A percentile compares a stretch with the other conserved stretches of the same genome.
Evolutionary conservation across 2,888 invertebrate genomes (phyloP).

Genomic region (Chrysolina haemoptera): DNA sequence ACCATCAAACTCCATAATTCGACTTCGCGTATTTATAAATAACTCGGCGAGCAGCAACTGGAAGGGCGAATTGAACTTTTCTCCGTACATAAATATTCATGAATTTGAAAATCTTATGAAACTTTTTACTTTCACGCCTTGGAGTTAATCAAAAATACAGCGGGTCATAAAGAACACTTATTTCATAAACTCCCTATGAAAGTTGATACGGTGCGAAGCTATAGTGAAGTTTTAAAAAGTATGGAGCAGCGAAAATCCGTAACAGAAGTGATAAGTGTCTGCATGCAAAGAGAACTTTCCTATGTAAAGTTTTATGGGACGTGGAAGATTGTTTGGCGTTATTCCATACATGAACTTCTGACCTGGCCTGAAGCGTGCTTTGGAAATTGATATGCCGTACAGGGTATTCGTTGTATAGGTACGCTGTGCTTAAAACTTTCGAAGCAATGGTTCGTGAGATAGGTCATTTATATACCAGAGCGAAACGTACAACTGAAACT

Average conservation of each 20-base stretch:
- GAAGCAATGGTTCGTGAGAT: not conserved
- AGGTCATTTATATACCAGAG: not conserved
- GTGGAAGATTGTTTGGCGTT: conserved; percentile 33
- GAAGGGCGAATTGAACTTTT: conserved; percentile 19
- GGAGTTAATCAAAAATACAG: conserved; percentile 40
- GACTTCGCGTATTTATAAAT: conserved; percentile 24
- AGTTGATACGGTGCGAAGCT: conserved; percentile 32
- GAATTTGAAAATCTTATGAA: conserved; percentile 35
- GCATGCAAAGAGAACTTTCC: conserved; percentile 31
- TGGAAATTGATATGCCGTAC: conserved; percentile 22
- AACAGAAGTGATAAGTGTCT: conserved; percentile 38
- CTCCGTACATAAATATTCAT: conserved; percentile 36
- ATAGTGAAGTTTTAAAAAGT: conserved; percentile 34
- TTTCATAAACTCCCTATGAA: conserved; percentile 35
- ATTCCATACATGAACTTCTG: conserved; percentile 34
- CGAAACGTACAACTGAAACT: too few species aligned
- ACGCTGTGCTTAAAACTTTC: not conserved
- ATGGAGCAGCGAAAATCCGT: conserved; percentile 37
- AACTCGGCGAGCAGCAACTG: conserved; percentile 3
- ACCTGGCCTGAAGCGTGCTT: conserved; percentile 23
- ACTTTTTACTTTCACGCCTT: conserved; percentile 36
- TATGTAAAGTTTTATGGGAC: conserved; percentile 36
- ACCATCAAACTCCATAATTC: conserved; percentile 13
- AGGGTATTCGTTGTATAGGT: not conserved
- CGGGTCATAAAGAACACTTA: conserved; percentile 39